Percentiles rank a stretch among this genome's conserved stretches.
These are phyloP conservation scores for Cartodere bifasciata DNA, from an alignment of 2,888 invertebrate genomes.

Conservation along the genomic window DNA sequence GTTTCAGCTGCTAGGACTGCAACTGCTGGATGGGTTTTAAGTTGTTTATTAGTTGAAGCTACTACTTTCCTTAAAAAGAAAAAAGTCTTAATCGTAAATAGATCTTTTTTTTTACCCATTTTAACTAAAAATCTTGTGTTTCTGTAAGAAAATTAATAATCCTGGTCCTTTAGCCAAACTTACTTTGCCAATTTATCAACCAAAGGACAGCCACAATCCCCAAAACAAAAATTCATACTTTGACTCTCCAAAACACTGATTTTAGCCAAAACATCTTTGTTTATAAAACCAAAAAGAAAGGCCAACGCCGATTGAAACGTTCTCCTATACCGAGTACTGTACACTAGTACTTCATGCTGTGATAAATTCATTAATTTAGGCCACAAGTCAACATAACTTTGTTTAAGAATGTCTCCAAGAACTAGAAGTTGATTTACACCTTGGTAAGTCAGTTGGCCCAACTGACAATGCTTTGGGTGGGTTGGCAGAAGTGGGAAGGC, in stretches of 20 bases:
- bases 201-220: conserved; percentile 69
- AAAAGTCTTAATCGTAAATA: no score
- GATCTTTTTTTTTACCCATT: no score
- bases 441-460: conserved; percentile 73
- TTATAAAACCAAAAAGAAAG: conserved; percentile 58
- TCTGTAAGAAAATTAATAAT: no score
- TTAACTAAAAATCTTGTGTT: no score
- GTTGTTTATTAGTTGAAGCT: no score
- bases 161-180: conserved; percentile 11
- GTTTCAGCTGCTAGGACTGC: conserved; percentile 54
- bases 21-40: conserved; percentile 64
- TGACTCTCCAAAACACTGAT: conserved; percentile 62
- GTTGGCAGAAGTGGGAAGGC: conserved; percentile 68
- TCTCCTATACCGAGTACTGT: conserved; percentile 74
- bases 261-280: conserved; percentile 50
- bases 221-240: conserved; percentile 74
- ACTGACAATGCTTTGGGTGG: conserved; percentile 55
- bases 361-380: conserved; percentile 36
- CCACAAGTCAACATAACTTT: conserved; percentile 41
- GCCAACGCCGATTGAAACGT: conserved; percentile 86
- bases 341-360: conserved; percentile 50
- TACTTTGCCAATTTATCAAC: conserved; percentile 48
- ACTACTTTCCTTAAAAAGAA: no score
- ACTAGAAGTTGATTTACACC: conserved; percentile 74
- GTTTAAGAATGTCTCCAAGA: conserved; percentile 55